Evolutionary conservation across 2,797 vertebrate genomes (phyloP).

Genomic region (Phoxinus dragarum): DNA sequence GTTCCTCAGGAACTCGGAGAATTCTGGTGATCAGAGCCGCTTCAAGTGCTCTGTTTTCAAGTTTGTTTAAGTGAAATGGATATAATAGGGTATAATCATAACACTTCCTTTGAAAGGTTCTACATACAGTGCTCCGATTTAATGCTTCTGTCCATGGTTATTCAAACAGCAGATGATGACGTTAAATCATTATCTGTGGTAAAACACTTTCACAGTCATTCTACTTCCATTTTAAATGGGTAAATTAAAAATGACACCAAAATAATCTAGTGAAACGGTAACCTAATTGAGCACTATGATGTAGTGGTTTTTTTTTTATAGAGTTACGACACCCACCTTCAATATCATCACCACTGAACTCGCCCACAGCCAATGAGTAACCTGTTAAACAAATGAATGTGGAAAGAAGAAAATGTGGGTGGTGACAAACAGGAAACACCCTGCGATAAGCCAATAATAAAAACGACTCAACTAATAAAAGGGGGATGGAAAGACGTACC

Average conservation of each 20-base stretch:
- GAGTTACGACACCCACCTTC: conserved; percentile 80
- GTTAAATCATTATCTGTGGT: neutral
- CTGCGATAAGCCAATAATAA: neutral
- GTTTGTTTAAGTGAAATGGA: conserved; percentile 23
- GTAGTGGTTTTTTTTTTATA: neutral
- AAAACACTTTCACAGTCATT: neutral
- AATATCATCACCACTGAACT: conserved; percentile 86
- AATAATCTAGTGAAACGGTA: neutral
- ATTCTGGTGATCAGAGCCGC: conserved; percentile 54
- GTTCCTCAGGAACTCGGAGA: conserved; percentile 51
- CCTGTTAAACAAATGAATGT: conserved; percentile 71
- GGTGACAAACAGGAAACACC: neutral
- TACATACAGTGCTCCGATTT: neutral
- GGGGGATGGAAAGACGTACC: conserved; percentile 70
- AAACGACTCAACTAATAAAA: neutral
- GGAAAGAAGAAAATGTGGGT: neutral
- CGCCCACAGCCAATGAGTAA: conserved; percentile 90
- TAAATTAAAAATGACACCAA: neutral
- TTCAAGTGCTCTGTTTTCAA: neutral
- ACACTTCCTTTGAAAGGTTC: neutral
- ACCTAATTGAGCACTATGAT: neutral
- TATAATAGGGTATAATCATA: neutral
- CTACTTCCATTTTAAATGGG: neutral
- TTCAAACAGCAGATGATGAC: neutral
- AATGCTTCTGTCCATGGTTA: neutral